A percentile compares a stretch with the other conserved stretches of the same genome.
Evolutionary conservation across 2,113 vertebrate genomes (phyloP).

Genomic region (Colaptes auratus): DNA sequence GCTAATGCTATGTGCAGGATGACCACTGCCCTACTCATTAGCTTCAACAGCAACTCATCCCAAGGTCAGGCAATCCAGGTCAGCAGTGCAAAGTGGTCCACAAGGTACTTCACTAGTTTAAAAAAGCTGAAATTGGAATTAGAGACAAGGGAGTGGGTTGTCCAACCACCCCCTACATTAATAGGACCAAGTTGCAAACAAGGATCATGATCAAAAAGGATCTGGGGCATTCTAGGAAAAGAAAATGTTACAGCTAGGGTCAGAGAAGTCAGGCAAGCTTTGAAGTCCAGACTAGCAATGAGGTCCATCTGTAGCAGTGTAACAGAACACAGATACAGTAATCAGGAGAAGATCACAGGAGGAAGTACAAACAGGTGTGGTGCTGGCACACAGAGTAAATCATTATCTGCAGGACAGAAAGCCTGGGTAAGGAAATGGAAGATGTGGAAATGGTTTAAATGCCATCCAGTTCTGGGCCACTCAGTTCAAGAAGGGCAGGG

Average conservation of each 20-base stretch:
- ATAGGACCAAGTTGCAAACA: background rate
- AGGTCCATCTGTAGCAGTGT: background rate
- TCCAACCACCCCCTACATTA: background rate
- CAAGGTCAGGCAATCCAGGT: background rate
- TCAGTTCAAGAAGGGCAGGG: no score
- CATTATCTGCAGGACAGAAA: background rate
- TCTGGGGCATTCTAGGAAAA: background rate
- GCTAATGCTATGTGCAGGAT: background rate
- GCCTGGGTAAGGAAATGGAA: background rate
- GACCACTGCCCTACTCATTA: background rate
- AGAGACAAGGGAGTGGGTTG: background rate
- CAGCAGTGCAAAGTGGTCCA: background rate
- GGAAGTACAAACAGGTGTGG: fast-evolving
- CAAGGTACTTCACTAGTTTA: background rate
- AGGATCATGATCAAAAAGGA: background rate
- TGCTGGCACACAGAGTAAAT: background rate
- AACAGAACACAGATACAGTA: fast-evolving
- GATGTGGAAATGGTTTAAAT: background rate
- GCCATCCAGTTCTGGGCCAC: background rate
- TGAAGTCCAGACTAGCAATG: background rate
- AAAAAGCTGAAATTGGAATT: background rate
- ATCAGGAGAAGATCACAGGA: fast-evolving
- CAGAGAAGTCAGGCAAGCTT: background rate
- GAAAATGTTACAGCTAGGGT: background rate
- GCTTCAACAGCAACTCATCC: background rate